Evolutionary conservation across 1,140 invertebrate species (phyloP).

Genomic region (Drosophila baimaii): DNA sequence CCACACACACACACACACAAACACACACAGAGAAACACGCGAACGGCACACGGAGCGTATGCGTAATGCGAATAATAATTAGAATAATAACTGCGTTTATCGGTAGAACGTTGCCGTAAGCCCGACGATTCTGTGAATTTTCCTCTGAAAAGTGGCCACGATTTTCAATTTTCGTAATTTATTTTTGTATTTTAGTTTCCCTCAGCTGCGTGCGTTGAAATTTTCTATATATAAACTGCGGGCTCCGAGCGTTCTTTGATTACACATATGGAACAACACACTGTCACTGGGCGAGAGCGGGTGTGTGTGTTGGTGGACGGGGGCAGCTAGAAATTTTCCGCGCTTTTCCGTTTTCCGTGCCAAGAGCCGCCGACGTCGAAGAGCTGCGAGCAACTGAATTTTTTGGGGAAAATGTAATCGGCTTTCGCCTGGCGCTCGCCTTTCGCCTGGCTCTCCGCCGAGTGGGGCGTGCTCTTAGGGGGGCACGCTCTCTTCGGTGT

Average conservation of each 20-base stretch:
- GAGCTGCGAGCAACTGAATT: constrained; percentile 79
- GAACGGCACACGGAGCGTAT: constrained; percentile 66
- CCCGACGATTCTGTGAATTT: constrained; percentile 14
- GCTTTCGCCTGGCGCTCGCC: constrained; percentile 7
- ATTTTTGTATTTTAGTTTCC: constrained; percentile 64
- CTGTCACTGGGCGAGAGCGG: constrained; percentile 43
- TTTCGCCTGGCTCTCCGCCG: constrained; percentile 1
- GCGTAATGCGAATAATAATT: constrained; percentile 67
- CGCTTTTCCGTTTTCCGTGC: constrained; percentile 38
- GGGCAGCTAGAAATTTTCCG: constrained; percentile 40
- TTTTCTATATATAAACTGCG: constrained; percentile 84
- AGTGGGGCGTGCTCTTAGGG: not conserved
- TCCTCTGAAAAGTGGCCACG: constrained; percentile 36
- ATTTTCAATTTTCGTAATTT: constrained; percentile 62
- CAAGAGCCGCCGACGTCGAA: constrained; percentile 69
- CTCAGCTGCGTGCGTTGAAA: constrained; percentile 76
- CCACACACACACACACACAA: constrained; percentile 37
- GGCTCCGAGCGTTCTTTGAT: constrained; percentile 66
- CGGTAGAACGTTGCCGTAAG: constrained; percentile 5
- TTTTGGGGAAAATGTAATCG: constrained; percentile 49
- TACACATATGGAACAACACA: constrained; percentile 80
- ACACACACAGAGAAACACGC: constrained; percentile 5
- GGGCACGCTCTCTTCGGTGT: constrained; percentile 24
- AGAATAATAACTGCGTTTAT: constrained; percentile 42
- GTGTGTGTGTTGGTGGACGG: constrained; percentile 46